phyloP scores from a whole-genome alignment of 2,888 invertebrate species.

The Ophion slaviceki region DNA sequence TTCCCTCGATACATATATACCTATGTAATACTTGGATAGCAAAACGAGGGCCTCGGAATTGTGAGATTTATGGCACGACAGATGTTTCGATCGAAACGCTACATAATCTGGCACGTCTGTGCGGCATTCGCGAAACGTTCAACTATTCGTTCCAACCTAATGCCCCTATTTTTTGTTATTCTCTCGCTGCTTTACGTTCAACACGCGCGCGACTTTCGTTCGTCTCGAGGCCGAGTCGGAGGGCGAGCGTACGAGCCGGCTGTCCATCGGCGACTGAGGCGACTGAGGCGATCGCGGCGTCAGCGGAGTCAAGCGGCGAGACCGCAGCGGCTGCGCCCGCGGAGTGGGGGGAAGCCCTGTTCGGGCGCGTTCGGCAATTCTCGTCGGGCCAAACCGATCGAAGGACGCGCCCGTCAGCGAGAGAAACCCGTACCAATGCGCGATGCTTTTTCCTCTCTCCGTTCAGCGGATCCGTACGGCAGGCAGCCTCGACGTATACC shows the following conservation, averaged over 20 bases:
- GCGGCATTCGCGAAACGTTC: conserved; percentile 4
- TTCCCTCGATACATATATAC: conserved; percentile 5
- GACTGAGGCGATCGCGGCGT: conserved; percentile 62
- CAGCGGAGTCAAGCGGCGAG: conserved; percentile 31
- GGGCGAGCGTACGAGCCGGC: conserved; percentile 63
- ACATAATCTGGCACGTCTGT: conserved; percentile 36
- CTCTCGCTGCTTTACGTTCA: conserved; percentile 7
- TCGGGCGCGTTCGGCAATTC: conserved; percentile 59
- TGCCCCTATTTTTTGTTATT: conserved; percentile 26
- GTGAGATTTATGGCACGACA: conserved; percentile 46
- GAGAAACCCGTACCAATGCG: conserved; percentile 47
- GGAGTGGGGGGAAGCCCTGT: conserved; percentile 14
- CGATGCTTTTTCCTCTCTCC: conserved; percentile 30
- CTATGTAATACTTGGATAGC: conserved; percentile 15
- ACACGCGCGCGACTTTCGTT: conserved; percentile 56
- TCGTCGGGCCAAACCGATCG: conserved; percentile 53
- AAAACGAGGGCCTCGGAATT: conserved; percentile 22
- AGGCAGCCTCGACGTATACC: conserved; percentile 5
- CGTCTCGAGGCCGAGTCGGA: background rate
- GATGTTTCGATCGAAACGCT: conserved; percentile 39
- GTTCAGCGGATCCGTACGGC: background rate
- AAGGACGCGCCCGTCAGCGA: conserved; percentile 49
- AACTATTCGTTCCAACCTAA: background rate
- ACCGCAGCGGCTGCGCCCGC: conserved; percentile 29
- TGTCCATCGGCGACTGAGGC: conserved; percentile 67